These are phyloP conservation scores for Cuculus canorus DNA, from an alignment of 2,797 vertebrate species.

Conservation along the genomic window DNA sequence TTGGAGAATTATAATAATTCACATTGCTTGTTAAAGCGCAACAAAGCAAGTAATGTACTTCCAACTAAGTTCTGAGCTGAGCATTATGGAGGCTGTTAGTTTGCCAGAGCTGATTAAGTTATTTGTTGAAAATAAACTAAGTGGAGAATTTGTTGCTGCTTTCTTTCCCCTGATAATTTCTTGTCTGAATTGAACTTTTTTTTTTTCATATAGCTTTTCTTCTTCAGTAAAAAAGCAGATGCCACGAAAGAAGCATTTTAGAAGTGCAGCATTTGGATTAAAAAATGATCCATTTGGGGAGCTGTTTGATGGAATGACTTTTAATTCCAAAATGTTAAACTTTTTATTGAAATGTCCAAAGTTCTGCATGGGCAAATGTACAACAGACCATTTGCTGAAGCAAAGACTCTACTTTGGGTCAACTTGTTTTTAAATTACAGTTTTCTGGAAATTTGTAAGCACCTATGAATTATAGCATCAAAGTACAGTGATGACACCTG, in stretches of 20 bases:
- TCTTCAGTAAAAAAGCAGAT: neutral
- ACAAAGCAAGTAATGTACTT: neutral
- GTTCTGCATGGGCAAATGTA: neutral
- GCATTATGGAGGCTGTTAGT: neutral
- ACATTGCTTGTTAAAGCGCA: accelerated
- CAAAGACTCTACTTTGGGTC: neutral
- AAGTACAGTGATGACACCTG: neutral
- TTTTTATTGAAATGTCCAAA: neutral
- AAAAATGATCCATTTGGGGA: neutral
- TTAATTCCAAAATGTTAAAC: neutral
- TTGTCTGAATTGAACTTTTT: neutral
- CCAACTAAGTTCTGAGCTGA: neutral
- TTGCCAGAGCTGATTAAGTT: neutral
- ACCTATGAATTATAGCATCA: neutral
- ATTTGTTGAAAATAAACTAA: neutral
- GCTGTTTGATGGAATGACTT: neutral
- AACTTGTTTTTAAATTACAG: neutral
- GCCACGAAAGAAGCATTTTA: neutral
- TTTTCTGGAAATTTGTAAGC: neutral
- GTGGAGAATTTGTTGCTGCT: neutral
- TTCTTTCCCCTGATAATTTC: neutral
- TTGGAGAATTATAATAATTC: neutral
- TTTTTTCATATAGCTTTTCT: neutral
- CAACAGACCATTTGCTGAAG: neutral
- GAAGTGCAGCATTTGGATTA: neutral